phyloP scores from a whole-genome alignment of 2,888 invertebrate species.

The Onchidella celtica region DNA sequence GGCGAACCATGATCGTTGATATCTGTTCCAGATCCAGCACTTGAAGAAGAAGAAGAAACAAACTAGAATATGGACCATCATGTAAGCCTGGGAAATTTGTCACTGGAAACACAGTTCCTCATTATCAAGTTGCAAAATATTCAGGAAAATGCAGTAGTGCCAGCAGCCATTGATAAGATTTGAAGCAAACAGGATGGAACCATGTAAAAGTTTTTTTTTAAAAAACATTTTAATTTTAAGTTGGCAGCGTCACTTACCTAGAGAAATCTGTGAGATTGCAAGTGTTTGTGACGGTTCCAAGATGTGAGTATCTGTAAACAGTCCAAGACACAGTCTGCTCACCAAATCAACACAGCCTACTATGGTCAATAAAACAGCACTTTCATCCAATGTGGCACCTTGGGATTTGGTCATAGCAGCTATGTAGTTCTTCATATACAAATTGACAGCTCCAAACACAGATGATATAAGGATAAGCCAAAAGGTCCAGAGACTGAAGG shows the following conservation, averaged over 20 bases:
- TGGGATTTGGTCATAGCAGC: slow-evolving; percentile 12
- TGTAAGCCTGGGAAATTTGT: too few relatives aligned
- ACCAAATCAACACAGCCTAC: slow-evolving; percentile 43
- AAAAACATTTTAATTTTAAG: too few relatives aligned
- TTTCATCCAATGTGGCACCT: slow-evolving; percentile 11
- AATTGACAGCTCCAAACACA: slow-evolving; percentile 7
- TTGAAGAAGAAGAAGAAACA: too few relatives aligned
- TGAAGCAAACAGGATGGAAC: too few relatives aligned
- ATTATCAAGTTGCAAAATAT: too few relatives aligned
- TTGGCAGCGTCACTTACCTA: slow-evolving; percentile 24
- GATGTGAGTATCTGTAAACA: slow-evolving; percentile 40
- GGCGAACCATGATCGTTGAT: too few relatives aligned
- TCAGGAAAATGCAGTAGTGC: too few relatives aligned
- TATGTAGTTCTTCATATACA: slow-evolving; percentile 29
- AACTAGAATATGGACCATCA: too few relatives aligned
- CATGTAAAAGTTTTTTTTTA: too few relatives aligned
- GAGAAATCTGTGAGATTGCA: not conserved
- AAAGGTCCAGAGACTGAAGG: slow-evolving; percentile 6
- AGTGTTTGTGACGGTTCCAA: not conserved
- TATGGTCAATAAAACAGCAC: slow-evolving; percentile 39
- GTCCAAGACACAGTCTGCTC: slow-evolving; percentile 46
- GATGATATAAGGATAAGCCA: slow-evolving; percentile 1
- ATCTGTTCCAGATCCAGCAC: too few relatives aligned
- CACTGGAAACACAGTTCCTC: too few relatives aligned
- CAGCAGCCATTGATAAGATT: too few relatives aligned